These are phyloP conservation scores for Geotrupes spiniger DNA, from an alignment of 2,888 invertebrate genomes.

Conservation along the genomic window DNA sequence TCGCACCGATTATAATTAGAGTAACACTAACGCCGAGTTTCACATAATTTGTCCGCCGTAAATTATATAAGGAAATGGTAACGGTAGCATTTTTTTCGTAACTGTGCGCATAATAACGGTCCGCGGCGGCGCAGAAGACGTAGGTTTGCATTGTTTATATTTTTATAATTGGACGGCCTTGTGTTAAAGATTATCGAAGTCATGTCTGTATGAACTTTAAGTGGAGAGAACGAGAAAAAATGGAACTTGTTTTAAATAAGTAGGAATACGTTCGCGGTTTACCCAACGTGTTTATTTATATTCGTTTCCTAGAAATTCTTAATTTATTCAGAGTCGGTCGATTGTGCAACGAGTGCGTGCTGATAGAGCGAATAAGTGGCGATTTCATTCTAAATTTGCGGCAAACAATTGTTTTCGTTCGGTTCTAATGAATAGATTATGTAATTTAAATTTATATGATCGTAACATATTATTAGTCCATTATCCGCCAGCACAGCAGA, in stretches of 20 bases:
- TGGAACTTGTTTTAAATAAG: constrained; percentile 4
- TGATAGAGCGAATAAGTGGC: background rate
- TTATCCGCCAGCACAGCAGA: no score
- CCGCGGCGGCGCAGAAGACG: background rate
- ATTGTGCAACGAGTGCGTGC: constrained; percentile 4
- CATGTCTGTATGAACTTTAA: constrained; percentile 1
- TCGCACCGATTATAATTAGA: constrained; percentile 5
- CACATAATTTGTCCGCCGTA: constrained; percentile 5
- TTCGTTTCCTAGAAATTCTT: constrained; percentile 1
- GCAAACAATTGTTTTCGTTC: no score
- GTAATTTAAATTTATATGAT: no score
- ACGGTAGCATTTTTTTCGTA: background rate
- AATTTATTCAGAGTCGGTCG: background rate
- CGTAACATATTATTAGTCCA: no score
- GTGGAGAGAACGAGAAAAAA: constrained; percentile 2
- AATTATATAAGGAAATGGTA: constrained; percentile 6
- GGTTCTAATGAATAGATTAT: no score
- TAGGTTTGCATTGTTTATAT: constrained; percentile 2
- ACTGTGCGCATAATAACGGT: constrained; percentile 5
- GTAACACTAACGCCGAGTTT: constrained; percentile 6
- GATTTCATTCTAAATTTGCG: no score
- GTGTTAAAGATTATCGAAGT: constrained; percentile 2
- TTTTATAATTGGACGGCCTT: constrained; percentile 4
- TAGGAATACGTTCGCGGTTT: constrained; percentile 4
- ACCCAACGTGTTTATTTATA: constrained; percentile 1